These are phyloP conservation scores for Buathra laborator DNA, from an alignment of 2,888 invertebrate genomes.

Conservation along the genomic window DNA sequence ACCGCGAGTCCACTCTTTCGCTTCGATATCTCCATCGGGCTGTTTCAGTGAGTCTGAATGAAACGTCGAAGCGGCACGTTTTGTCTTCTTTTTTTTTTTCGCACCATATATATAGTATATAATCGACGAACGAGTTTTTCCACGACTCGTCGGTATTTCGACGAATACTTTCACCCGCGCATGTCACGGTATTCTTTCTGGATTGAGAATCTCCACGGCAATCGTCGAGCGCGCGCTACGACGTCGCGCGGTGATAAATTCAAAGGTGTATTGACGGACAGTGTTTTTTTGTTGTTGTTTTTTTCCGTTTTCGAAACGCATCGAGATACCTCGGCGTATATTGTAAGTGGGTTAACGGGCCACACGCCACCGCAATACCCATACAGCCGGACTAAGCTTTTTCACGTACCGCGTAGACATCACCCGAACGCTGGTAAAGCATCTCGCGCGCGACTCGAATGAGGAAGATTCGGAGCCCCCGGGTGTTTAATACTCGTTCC, in stretches of 20 bases:
- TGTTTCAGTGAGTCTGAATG: background rate
- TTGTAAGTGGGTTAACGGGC: constrained; percentile 77
- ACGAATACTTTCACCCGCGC: constrained; percentile 35
- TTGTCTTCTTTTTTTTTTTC: background rate
- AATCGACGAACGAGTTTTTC: constrained; percentile 28
- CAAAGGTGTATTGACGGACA: constrained; percentile 27
- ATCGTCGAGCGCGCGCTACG: background rate
- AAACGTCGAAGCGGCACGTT: constrained; percentile 4
- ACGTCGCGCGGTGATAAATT: constrained; percentile 31
- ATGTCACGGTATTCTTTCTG: background rate
- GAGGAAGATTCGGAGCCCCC: constrained; percentile 54
- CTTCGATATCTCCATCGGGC: background rate
- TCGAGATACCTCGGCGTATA: constrained; percentile 40
- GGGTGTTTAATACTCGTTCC: constrained; percentile 57
- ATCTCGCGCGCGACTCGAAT: constrained; percentile 36
- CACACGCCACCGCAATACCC: constrained; percentile 71
- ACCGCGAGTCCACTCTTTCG: background rate
- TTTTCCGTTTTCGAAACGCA: constrained; percentile 49
- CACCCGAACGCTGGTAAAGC: constrained; percentile 4
- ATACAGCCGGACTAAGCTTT: constrained; percentile 35
- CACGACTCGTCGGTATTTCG: constrained; percentile 2
- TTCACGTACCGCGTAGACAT: constrained; percentile 18
- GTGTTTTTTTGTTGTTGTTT: constrained; percentile 27
- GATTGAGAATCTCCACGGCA: constrained; percentile 17
- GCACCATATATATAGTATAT: constrained; percentile 1